A percentile compares a stretch with the other conserved stretches of the same genome.
These are phyloP conservation scores for Melinaea menophilus DNA, from an alignment of 2,888 invertebrate species.

Conservation along the genomic window DNA sequence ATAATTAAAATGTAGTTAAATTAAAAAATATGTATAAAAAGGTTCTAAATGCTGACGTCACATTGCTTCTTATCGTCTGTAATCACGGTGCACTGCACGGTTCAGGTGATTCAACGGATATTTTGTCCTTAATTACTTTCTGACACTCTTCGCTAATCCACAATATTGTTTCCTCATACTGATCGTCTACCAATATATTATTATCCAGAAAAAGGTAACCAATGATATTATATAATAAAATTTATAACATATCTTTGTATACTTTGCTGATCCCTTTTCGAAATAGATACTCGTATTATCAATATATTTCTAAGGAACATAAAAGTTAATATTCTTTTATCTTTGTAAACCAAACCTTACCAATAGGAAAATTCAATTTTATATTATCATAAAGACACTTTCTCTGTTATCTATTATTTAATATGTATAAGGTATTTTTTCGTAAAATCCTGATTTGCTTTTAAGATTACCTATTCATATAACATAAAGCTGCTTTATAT, in stretches of 20 bases:
- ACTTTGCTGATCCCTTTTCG: slow-evolving; percentile 48
- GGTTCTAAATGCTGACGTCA: too few species aligned
- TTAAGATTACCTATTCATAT: too few species aligned
- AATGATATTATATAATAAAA: background rate
- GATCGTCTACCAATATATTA: too few species aligned
- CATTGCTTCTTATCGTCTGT: too few species aligned
- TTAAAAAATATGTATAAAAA: too few species aligned
- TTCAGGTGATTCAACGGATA: too few species aligned
- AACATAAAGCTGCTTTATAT: background rate
- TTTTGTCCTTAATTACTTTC: too few species aligned
- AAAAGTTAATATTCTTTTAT: slow-evolving; percentile 19
- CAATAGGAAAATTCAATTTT: background rate
- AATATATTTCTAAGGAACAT: slow-evolving; percentile 46
- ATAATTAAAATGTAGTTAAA: too few species aligned
- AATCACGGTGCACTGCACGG: too few species aligned
- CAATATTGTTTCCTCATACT: too few species aligned
- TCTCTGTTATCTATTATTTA: background rate
- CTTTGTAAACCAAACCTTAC: slow-evolving; percentile 6
- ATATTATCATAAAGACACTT: background rate
- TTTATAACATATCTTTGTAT: slow-evolving; percentile 29
- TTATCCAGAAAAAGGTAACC: too few species aligned
- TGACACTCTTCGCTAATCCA: too few species aligned
- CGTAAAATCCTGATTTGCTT: background rate
- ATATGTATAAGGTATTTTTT: background rate
- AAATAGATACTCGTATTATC: slow-evolving; percentile 53